Conservation (phyloP, 1,140 invertebrate genomes). For the Musca domestica region DNA sequence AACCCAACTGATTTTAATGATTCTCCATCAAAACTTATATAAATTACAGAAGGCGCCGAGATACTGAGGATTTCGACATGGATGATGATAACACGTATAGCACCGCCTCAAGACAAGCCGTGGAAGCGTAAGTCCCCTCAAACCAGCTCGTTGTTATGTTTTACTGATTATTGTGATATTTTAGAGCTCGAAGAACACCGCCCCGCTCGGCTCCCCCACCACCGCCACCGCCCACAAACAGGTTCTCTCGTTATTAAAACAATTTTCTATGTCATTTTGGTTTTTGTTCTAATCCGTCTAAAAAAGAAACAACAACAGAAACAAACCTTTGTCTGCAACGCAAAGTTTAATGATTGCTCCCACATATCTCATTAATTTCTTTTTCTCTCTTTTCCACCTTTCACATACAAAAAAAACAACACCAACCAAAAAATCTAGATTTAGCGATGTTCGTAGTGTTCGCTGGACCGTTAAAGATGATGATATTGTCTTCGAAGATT, state of each 20-base stretch:
- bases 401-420: conserved; percentile 33
- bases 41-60: conserved; percentile 37
- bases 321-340: conserved; percentile 18
- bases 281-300: no score
- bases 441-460: conserved; percentile 39
- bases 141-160: not conserved
- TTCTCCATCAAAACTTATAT: not conserved
- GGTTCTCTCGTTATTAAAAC: conserved; percentile 51
- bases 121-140: conserved; percentile 42
- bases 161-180: conserved; percentile 1
- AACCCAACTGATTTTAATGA: not conserved
- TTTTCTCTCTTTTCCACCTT: conserved; percentile 22
- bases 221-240: conserved; percentile 46
- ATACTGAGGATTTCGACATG: conserved; percentile 46
- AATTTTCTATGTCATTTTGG: conserved; percentile 17
- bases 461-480: conserved; percentile 40
- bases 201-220: conserved; percentile 47
- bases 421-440: conserved; percentile 20
- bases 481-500: conserved; percentile 47
- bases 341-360: conserved; percentile 34
- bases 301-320: conserved; percentile 16
- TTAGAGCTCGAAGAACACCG: conserved; percentile 47
- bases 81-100: conserved; percentile 48
- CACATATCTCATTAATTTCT: conserved; percentile 27
- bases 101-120: conserved; percentile 38